Conservation (phyloP, 2,797 vertebrate species). For the Hipposideros larvatus region DNA sequence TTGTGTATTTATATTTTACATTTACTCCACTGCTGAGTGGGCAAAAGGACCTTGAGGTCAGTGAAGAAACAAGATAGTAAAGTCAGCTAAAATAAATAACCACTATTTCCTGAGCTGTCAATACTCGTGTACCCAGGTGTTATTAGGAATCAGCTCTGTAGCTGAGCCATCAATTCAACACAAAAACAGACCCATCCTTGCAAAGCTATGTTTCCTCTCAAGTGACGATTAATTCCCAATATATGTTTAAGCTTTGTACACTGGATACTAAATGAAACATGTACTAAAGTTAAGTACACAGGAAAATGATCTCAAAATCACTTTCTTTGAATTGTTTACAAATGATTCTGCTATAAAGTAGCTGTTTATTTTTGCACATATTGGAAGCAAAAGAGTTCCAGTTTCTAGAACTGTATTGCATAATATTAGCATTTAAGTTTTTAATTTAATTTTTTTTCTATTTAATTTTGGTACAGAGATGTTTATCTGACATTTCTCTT, state of each 20-base stretch:
- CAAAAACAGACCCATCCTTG: background rate
- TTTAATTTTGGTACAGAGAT: background rate
- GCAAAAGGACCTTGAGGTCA: background rate
- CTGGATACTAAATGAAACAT: background rate
- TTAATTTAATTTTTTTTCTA: background rate
- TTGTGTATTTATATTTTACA: background rate
- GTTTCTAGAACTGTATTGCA: background rate
- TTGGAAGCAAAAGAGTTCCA: background rate
- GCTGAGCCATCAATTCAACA: background rate
- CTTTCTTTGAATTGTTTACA: background rate
- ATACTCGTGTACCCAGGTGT: background rate
- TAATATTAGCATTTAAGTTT: background rate
- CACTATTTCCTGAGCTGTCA: background rate
- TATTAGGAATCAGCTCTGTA: background rate
- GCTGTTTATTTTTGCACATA: background rate
- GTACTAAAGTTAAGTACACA: background rate
- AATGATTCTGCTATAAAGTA: background rate
- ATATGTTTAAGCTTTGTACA: background rate
- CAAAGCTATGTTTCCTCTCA: background rate
- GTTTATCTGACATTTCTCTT: background rate
- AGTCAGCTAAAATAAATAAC: background rate
- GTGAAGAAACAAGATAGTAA: background rate
- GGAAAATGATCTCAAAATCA: background rate
- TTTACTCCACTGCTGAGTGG: background rate
- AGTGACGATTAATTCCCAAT: background rate